Evolutionary conservation across 2,113 vertebrate species (phyloP), one percentile per base, ranked within the genome.

Genomic region (Indicator maculatus): DNA sequence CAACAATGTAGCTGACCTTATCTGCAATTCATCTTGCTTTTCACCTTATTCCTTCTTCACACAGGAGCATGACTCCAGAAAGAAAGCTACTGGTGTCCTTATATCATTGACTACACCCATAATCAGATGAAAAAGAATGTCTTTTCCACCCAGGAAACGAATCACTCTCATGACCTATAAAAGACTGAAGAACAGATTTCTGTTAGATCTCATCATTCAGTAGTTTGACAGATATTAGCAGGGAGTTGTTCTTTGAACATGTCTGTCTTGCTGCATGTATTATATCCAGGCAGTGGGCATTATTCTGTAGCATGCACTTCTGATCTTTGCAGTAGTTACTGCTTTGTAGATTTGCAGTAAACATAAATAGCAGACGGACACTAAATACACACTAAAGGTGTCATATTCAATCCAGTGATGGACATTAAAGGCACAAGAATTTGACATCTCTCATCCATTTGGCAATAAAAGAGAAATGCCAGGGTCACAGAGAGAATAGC

Each of bases 381-480:
- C 58, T 80, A 90, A 88, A 87, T 69, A 91, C 93, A 70, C 31
- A 74, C 58, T 69, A 79, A 56, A 84, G 27, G 6, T 4, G 2
- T 96, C 71, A 83, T 89, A 70, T 63, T 70, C 44, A 88, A 70
- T 93, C 23, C 41, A 77, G 47, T 81, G 77, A 92, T 83, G 67
- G 83, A 90, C 85, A 75, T 55, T 65, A 92, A 87, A 83, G 44
- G 44, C 63, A 89, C 28, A 93, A 90, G 41, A 83, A 45, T 93
- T 86, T 90, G 90, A 27, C 79, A n/a, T 96, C 21, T 71, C 70
- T 71, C 55, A 66, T 88, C 50, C 36, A 86, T 4, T 44, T 92
- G 69, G 27, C 82, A 91, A 84, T 36, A 87, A 86, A 94, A 95
- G 17, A 74, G 59, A 83, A 90, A 92, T 84, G 60, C 53, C 50